These are phyloP conservation scores for Macquaria australasica DNA, from an alignment of 2,113 vertebrate genomes.

Conservation along the genomic window DNA sequence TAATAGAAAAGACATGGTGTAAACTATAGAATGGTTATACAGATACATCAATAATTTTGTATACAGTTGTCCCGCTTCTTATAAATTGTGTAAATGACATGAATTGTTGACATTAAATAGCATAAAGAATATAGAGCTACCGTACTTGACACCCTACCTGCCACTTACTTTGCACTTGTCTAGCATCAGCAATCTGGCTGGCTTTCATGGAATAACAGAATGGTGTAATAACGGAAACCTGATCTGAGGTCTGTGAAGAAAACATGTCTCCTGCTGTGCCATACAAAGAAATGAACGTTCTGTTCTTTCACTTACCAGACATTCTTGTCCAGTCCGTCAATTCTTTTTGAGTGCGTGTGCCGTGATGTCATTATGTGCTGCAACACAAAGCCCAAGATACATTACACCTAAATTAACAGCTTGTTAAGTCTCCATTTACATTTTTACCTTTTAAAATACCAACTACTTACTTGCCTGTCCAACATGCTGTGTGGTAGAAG, in stretches of 20 bases:
- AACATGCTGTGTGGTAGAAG: background rate
- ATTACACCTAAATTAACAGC: background rate
- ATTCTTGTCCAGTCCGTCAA: slow-evolving; percentile 94
- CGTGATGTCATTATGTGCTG: slow-evolving; percentile 85
- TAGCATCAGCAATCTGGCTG: background rate
- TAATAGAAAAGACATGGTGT: background rate
- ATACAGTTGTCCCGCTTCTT: background rate
- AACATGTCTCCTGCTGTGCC: background rate
- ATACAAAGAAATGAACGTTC: background rate
- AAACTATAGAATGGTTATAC: background rate
- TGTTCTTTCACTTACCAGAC: slow-evolving; percentile 88
- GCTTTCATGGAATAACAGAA: background rate
- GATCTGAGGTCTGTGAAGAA: background rate
- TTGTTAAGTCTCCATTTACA: background rate
- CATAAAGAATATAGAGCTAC: background rate
- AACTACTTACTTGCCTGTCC: background rate
- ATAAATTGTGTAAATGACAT: background rate
- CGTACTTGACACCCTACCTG: background rate
- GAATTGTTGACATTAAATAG: background rate
- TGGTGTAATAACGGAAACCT: background rate
- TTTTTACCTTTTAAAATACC: background rate
- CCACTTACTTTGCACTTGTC: background rate
- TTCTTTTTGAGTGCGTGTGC: slow-evolving; percentile 91
- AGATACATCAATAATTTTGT: background rate
- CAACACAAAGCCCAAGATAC: slow-evolving; percentile 58